phyloP scores from a whole-genome alignment of 2,888 invertebrate species.

The Harpalus rufipes region DNA sequence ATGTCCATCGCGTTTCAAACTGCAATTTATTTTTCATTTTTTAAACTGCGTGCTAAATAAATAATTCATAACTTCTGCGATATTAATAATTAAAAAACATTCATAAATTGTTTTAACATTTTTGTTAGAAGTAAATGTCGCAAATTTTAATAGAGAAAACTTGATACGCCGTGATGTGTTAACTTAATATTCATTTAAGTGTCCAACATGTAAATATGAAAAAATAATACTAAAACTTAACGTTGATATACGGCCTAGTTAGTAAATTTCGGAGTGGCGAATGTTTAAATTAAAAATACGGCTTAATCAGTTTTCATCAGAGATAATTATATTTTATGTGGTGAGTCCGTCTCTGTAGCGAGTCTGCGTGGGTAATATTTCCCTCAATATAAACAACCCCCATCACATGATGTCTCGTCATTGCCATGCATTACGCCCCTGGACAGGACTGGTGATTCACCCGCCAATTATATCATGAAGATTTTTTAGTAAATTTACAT shows the following conservation, averaged over 20 bases:
- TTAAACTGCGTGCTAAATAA: background rate
- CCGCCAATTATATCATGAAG: background rate
- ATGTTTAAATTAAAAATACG: constrained; percentile 34
- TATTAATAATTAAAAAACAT: background rate
- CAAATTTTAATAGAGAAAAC: background rate
- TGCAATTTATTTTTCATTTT: background rate
- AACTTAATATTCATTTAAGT: background rate
- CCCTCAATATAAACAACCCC: constrained; percentile 1
- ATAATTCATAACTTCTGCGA: background rate
- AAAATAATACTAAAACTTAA: constrained; percentile 11
- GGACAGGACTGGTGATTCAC: background rate
- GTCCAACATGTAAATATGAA: background rate
- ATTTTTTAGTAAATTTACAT: background rate
- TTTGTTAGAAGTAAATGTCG: background rate
- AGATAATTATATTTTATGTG: constrained; percentile 40
- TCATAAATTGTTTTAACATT: background rate
- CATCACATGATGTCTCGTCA: constrained; percentile 4
- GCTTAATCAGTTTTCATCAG: constrained; percentile 32
- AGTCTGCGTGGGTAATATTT: constrained; percentile 4
- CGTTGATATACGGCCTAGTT: constrained; percentile 4
- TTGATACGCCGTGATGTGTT: background rate
- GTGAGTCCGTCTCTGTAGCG: constrained; percentile 7
- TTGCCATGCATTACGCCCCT: background rate
- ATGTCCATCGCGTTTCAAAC: background rate
- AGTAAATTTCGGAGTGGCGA: constrained; percentile 2